A percentile compares a stretch with the other conserved stretches of the same genome.
Conservation (phyloP, 2,113 vertebrate species). For the Chaetodon auriga region DNA sequence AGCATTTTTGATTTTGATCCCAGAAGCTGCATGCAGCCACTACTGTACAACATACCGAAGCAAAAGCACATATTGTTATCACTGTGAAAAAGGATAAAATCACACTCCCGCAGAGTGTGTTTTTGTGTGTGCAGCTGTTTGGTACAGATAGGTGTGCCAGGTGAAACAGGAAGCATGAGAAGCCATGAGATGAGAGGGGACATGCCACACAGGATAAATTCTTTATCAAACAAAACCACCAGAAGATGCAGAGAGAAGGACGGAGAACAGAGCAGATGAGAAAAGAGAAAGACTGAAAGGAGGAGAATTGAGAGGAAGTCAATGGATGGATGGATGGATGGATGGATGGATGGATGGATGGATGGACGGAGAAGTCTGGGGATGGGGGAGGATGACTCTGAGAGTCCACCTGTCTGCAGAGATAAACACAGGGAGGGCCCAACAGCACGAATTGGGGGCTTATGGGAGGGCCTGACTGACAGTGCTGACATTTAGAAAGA, state of each 20-base stretch:
- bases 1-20: not conserved
- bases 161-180: conserved; percentile 4
- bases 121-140: not conserved
- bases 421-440: conserved; percentile 78
- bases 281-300: conserved; percentile 23
- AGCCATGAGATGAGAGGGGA: conserved; percentile 5
- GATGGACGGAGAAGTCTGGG: conserved; percentile 15
- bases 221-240: conserved; percentile 14
- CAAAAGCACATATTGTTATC: not conserved
- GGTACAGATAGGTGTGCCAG: not conserved
- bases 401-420: conserved; percentile 73
- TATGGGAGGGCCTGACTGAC: conserved; percentile 80
- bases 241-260: conserved; percentile 19
- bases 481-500: conserved; percentile 84
- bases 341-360: conserved; percentile 48
- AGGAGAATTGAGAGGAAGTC: conserved; percentile 16
- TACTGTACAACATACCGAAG: not conserved
- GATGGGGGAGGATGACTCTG: not conserved
- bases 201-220: conserved; percentile 7
- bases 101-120: not conserved
- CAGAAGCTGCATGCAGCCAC: not conserved
- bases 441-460: conserved; percentile 60
- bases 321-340: conserved; percentile 17
- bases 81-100: not conserved
- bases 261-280: conserved; percentile 8